phyloP scores from a whole-genome alignment of 2,797 vertebrate species.

The Sebastiscus albofasciatus region DNA sequence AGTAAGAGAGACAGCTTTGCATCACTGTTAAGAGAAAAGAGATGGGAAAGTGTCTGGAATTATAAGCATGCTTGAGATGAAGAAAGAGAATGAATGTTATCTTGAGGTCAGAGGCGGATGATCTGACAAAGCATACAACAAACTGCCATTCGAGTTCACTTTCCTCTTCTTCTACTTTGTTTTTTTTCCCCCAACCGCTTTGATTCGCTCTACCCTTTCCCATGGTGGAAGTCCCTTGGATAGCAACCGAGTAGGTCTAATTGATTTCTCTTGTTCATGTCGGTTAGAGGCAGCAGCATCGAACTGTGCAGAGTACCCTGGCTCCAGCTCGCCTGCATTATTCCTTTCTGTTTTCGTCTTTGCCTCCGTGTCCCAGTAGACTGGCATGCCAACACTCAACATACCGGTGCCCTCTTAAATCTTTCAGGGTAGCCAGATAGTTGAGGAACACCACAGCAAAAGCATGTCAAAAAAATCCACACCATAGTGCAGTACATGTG shows the following conservation, averaged over 20 bases:
- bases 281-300: conserved; percentile 67
- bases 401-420: conserved; percentile 43
- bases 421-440: conserved; percentile 11
- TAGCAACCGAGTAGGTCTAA: conserved; percentile 79
- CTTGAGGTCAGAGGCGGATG: conserved; percentile 57
- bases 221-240: conserved; percentile 67
- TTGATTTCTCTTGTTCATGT: conserved; percentile 84
- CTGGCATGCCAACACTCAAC: conserved; percentile 51
- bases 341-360: conserved; percentile 56
- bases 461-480: conserved; percentile 4
- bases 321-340: conserved; percentile 71
- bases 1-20: conserved; percentile 24
- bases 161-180: conserved; percentile 52
- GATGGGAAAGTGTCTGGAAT: conserved; percentile 50
- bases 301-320: conserved; percentile 74
- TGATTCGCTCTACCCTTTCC: conserved; percentile 64
- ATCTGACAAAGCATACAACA: conserved; percentile 58
- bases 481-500: not conserved
- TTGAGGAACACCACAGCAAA: conserved; percentile 1
- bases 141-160: conserved; percentile 56
- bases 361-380: conserved; percentile 55
- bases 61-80: conserved; percentile 34
- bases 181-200: conserved; percentile 41
- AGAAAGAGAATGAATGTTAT: conserved; percentile 53
- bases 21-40: conserved; percentile 10